Conservation (phyloP, 2,797 vertebrate species). For the Rhynchonycteris naso region DNA sequence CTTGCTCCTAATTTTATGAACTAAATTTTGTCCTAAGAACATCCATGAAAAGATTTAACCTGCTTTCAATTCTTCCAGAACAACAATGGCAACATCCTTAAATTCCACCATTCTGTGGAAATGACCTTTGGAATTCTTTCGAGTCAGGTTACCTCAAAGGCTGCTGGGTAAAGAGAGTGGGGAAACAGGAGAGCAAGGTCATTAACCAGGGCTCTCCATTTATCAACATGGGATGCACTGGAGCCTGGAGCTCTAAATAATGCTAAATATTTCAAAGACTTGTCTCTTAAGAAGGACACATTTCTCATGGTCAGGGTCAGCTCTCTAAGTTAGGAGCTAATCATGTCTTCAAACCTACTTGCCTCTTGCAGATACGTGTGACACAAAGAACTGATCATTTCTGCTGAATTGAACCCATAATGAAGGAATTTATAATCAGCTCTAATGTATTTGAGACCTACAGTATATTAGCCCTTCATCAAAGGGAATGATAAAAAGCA, state of each 20-base stretch:
- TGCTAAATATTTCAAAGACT: slow-evolving; percentile 33
- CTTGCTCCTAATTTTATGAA: not conserved
- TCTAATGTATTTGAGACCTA: slow-evolving; percentile 83
- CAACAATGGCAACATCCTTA: not conserved
- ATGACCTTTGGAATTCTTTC: not conserved
- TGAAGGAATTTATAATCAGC: slow-evolving; percentile 84
- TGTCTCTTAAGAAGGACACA: not conserved
- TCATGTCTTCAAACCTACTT: slow-evolving; percentile 61
- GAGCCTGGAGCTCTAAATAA: slow-evolving; percentile 41
- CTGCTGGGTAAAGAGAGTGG: not conserved
- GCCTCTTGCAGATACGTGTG: slow-evolving; percentile 61
- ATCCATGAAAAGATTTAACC: slow-evolving; percentile 5
- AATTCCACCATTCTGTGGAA: slow-evolving; percentile 33
- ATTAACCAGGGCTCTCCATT: not conserved
- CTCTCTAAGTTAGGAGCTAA: slow-evolving; percentile 72
- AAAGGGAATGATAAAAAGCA: slow-evolving; percentile 83
- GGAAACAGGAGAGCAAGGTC: not conserved
- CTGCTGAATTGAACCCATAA: slow-evolving; percentile 77
- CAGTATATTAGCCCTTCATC: slow-evolving; percentile 84
- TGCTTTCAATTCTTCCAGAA: not conserved
- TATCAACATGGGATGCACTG: not conserved
- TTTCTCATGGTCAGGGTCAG: slow-evolving; percentile 62
- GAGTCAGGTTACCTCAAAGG: slow-evolving; percentile 11
- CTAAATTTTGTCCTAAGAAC: not conserved
- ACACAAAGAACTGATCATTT: slow-evolving; percentile 81